A percentile compares a stretch with the other conserved stretches of the same genome.
phyloP scores from a whole-genome alignment of 2,888 invertebrate genomes.

The Pterostichus niger region DNA sequence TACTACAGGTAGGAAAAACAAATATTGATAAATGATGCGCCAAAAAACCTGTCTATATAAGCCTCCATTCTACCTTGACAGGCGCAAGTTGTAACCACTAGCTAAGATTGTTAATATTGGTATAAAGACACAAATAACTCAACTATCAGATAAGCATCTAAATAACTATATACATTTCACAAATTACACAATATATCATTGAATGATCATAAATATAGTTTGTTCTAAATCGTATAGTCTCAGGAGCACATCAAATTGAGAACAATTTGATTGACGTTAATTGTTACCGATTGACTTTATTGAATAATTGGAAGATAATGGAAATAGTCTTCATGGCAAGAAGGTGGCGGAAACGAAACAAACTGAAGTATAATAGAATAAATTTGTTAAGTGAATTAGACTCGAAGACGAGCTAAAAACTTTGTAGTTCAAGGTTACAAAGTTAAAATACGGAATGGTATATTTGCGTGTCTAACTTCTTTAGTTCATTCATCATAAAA shows the following conservation, averaged over 20 bases:
- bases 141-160: too few relatives aligned
- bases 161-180: too few relatives aligned
- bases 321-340: not conserved
- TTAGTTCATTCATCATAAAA: constrained; percentile 31
- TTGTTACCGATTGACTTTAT: constrained; percentile 22
- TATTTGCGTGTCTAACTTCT: constrained; percentile 12
- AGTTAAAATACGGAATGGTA: constrained; percentile 6
- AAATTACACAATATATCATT: too few relatives aligned
- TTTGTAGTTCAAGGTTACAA: constrained; percentile 41
- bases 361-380: constrained; percentile 44
- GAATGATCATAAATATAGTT: too few relatives aligned
- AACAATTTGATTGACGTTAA: not conserved
- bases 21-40: too few relatives aligned
- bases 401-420: constrained; percentile 21
- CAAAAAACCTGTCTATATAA: too few relatives aligned
- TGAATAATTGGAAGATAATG: constrained; percentile 30
- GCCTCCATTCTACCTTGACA: too few relatives aligned
- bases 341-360: constrained; percentile 33
- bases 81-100: too few relatives aligned
- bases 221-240: not conserved
- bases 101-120: too few relatives aligned
- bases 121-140: too few relatives aligned
- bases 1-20: too few relatives aligned
- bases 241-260: not conserved
- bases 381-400: constrained; percentile 16